A percentile compares a stretch with the other conserved stretches of the same genome.
Evolutionary conservation across 2,113 vertebrate species (phyloP).

Genomic region (Sclerurus mexicanus): DNA sequence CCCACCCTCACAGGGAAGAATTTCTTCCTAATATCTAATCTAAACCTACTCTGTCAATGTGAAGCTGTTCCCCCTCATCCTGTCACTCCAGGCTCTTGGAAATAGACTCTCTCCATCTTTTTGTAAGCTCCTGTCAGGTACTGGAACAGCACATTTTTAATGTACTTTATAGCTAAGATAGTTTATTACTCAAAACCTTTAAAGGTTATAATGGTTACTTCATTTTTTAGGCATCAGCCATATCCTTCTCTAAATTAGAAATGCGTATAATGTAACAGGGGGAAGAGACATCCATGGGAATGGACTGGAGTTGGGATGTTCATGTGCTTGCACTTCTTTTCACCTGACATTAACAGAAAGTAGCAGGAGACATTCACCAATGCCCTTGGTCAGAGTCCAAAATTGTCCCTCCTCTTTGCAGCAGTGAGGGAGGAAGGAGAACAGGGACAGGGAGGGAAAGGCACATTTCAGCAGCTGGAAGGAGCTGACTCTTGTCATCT

Average conservation of each 20-base stretch:
- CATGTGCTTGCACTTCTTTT: background rate
- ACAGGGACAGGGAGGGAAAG: background rate
- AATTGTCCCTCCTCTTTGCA: background rate
- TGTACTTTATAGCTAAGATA: background rate
- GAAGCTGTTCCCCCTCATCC: background rate
- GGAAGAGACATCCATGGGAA: background rate
- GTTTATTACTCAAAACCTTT: background rate
- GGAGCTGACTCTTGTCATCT: background rate
- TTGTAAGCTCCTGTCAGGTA: background rate
- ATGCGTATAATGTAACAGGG: background rate
- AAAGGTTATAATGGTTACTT: background rate
- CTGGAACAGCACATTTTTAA: background rate
- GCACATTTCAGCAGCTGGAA: background rate
- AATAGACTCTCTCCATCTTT: background rate
- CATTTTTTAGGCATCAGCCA: background rate
- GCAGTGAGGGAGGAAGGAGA: background rate
- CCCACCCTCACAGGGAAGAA: rapidly evolving
- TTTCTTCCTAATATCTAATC: background rate
- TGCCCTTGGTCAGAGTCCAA: background rate
- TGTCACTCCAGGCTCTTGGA: background rate
- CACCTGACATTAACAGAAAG: background rate
- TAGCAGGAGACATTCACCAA: background rate
- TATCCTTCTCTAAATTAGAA: background rate
- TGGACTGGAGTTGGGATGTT: background rate
- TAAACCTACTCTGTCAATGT: background rate